Percentiles rank a stretch among this genome's conserved stretches.
phyloP scores from a whole-genome alignment of 2,113 vertebrate genomes.

The Forbesichthys agassizii region DNA sequence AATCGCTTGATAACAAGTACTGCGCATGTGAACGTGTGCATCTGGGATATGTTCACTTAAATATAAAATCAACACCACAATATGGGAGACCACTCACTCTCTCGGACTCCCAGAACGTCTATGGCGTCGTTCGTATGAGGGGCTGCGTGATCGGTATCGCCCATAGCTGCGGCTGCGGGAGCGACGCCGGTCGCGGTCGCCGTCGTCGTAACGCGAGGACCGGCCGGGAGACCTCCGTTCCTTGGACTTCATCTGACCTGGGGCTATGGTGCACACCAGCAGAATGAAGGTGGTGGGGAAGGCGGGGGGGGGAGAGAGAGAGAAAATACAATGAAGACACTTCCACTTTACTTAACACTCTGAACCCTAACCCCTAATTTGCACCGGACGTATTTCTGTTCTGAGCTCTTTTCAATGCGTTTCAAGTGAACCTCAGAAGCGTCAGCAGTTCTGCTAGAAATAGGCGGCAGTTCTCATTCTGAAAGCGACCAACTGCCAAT shows the following conservation, averaged over 20 bases:
- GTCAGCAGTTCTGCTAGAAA: no score
- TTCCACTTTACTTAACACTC: no score
- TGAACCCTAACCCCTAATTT: no score
- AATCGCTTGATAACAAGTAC: no score
- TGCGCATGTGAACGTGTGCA: no score
- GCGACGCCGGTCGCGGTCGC: slow-evolving; percentile 85
- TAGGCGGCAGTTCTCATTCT: no score
- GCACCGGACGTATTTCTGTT: no score
- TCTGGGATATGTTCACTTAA: neutral
- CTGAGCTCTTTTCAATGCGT: no score
- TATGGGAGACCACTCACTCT: slow-evolving; percentile 80
- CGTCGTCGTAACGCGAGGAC: slow-evolving; percentile 92
- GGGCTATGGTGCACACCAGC: slow-evolving; percentile 75
- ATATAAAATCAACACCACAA: neutral
- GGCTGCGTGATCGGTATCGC: slow-evolving; percentile 87
- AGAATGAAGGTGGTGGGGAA: neutral
- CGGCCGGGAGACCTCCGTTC: slow-evolving; percentile 89
- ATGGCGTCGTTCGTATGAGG: slow-evolving; percentile 88
- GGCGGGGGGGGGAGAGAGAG: no score
- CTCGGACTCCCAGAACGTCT: slow-evolving; percentile 89
- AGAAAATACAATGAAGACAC: neutral
- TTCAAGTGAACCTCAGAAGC: no score
- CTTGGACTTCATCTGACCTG: slow-evolving; percentile 97
- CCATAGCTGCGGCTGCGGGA: slow-evolving; percentile 95
- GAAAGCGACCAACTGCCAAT: no score